A percentile compares a stretch with the other conserved stretches of the same genome.
phyloP scores from a whole-genome alignment of 1,140 invertebrate species.

The Reticulitermes speratus region DNA sequence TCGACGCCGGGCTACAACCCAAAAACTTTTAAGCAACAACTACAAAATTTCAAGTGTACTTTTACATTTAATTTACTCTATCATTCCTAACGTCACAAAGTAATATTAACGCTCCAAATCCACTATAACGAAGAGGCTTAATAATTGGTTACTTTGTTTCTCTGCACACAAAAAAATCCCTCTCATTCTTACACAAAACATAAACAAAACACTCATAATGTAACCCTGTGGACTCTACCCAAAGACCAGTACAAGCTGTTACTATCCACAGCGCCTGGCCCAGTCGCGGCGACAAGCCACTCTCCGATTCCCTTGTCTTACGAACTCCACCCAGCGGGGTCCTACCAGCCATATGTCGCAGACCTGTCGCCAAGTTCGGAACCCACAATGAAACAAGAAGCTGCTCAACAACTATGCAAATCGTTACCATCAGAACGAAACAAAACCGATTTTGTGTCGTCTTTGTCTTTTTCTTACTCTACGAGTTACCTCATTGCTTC shows the following conservation, averaged over 20 bases:
- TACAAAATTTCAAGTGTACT: too few relatives aligned
- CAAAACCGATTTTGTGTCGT: neutral
- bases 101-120: too few relatives aligned
- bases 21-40: too few relatives aligned
- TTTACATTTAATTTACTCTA: too few relatives aligned
- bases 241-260: neutral
- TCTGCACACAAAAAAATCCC: neutral
- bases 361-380: neutral
- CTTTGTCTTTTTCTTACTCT: neutral
- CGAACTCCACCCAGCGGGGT: neutral
- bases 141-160: neutral
- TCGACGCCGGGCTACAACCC: too few relatives aligned
- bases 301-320: neutral
- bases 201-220: neutral
- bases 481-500: neutral
- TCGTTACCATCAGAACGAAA: neutral
- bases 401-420: neutral
- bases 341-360: slow-evolving; percentile 17
- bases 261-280: neutral
- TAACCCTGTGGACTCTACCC: neutral
- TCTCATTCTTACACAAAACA: neutral
- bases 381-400: slow-evolving; percentile 15
- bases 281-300: neutral
- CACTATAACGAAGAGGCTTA: neutral
- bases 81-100: too few relatives aligned